Evolutionary conservation across 53 echinoderm and acorn worm genomes (phyloP).

Genomic region (Pentamera pediparva): DNA sequence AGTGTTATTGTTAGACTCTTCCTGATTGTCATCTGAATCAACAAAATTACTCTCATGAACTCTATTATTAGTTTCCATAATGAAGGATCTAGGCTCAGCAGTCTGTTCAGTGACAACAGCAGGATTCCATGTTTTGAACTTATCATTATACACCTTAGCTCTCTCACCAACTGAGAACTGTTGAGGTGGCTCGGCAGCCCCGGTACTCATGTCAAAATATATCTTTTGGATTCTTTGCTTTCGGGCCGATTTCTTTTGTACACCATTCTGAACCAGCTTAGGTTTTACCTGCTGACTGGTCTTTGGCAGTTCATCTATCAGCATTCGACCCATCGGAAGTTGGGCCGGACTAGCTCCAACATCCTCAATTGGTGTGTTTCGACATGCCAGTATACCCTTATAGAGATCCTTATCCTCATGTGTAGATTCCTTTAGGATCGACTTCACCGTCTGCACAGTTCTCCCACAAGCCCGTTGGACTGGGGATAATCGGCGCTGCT

Average conservation of each 20-base stretch:
- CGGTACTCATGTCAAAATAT: neutral
- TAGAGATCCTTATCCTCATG: conserved; percentile 15
- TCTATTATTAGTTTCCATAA: neutral
- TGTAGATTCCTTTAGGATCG: neutral
- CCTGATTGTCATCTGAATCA: neutral
- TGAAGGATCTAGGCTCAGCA: neutral
- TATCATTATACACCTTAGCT: neutral
- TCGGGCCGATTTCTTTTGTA: neutral
- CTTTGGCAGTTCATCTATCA: neutral
- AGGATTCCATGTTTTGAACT: neutral
- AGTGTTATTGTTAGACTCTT: neutral
- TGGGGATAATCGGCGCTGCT: conserved; percentile 35
- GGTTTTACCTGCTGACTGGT: neutral
- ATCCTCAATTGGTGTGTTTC: conserved; percentile 23
- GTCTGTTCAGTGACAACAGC: neutral
- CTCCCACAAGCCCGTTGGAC: conserved; percentile 33
- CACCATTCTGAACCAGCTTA: neutral
- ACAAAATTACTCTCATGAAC: neutral
- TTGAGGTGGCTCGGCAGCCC: neutral
- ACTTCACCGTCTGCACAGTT: conserved; percentile 31
- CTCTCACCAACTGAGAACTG: neutral
- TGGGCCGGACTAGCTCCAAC: conserved; percentile 22
- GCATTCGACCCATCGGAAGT: conserved; percentile 17
- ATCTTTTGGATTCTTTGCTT: neutral
- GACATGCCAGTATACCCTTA: conserved; percentile 24